Evolutionary conservation across 2,113 vertebrate species (phyloP), one percentile per base, ranked within the genome.

Genomic region (Erpornis zantholeuca): DNA sequence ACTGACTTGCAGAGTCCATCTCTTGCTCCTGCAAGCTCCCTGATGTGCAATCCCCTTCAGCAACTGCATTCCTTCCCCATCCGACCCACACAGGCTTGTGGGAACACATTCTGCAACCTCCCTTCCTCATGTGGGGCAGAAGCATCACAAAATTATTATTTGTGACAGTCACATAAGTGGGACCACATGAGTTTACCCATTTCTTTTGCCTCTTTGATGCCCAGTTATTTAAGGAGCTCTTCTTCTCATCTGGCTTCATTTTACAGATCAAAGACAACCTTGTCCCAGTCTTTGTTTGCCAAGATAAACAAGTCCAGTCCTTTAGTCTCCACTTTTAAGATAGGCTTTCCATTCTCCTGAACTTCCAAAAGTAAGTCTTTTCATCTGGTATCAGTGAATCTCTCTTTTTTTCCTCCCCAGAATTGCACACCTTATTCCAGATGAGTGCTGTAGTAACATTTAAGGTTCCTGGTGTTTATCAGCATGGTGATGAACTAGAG

Each of bases 31-130:
- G 24, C 3, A 2, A 17, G 45, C 42, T 59, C 42, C 23, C 14
- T 12, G 33, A 50, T 27, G 2, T 15, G 25, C 25, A 36, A 17
- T 6, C 13, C 15, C 42, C 36, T 38, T 45, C 71, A 60, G 47
- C 50, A 86, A 22, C 22, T 64, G 21, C 57, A 4, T 27, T n/a
- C 14, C 9, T 40, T 45, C 11, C 66, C 49, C 5, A 0, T 14
- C 17, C 2, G 0, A 0, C 28, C 61, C 49, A 22, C 0, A 0
- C 0, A 29, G 53, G 19, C 44, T 16, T 15, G 7, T 2, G 1
- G 72, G 31, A 89, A 54, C 24, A 3, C 31, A 3, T 60, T 50
- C 53, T 7, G 2, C 25, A 38, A 33, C 47, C 25, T 76, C 17
- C 7, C 22, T 66, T 45, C 36, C n/a, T 56, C 2, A 2, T 29